Base-by-base conservation (phyloP, 2,797 vertebrate genomes). In the Rhinogobio ventralis region DNA sequence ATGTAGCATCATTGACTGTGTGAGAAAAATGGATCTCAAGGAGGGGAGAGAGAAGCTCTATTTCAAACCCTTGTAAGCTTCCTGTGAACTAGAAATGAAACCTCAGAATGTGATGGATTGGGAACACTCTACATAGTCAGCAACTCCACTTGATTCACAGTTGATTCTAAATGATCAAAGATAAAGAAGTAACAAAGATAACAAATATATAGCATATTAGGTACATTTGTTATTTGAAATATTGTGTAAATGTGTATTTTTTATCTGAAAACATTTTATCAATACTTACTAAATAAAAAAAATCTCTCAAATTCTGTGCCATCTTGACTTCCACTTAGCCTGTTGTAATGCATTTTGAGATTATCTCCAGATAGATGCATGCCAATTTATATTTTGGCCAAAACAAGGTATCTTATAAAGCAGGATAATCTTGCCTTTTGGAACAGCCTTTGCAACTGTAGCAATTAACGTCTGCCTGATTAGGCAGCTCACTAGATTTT, bases 1-100 rank as follows among this genome's bases (percentile, higher is more conserved):
- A 90, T 86, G 80, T 91, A 89, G 89, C 88, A 85, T 91, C 89
- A 87, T 84, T 15, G 69, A 46, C 83, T 78, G 88, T 88, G 89
- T 92, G 90, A 90, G 91, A 89, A 89, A 92, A 91, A 94, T 82
- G 88, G 91, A 95, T 93, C 20, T 69, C 25, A 42, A 68, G 7
- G n/a, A 42, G 76, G 49, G 90, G 86, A 86, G 55, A 75, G 17
- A 82, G 13, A 42, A 79, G 49, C 79, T 87, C 90, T 53, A 66
- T 73, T 51, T 66, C 20, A 68, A 77, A 89, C 87, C 49, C 84
- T 91, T 94, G 94, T 93, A 91, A 89, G 67, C 51, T 68, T 8
- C 64, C 62, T 39, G 28, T 36, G 17, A 53, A 68, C 49, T 69
- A 67, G 71, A 74, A 77, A 42, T 36, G 55, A 14, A 77, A 53